These are phyloP conservation scores for Drosophila murphyi DNA, from an alignment of 1,140 invertebrate genomes.

Conservation along the genomic window DNA sequence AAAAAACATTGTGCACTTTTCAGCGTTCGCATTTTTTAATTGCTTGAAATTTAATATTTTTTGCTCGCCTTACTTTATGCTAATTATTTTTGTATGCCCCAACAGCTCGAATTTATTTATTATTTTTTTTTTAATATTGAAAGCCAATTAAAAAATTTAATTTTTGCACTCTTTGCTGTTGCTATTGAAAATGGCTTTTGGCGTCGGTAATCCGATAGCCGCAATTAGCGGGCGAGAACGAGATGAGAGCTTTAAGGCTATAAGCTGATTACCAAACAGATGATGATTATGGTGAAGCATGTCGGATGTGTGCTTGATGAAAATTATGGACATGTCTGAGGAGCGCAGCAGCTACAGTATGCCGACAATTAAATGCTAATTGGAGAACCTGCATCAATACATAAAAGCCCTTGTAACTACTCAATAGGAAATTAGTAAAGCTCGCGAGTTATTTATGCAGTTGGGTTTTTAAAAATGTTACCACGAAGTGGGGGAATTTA, in stretches of 20 bases:
- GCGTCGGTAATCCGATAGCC: constrained; percentile 72
- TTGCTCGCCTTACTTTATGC: constrained; percentile 65
- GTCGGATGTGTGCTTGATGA: background rate
- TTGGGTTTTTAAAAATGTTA: no score
- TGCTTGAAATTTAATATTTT: constrained; percentile 81
- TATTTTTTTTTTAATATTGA: constrained; percentile 47
- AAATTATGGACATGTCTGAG: background rate
- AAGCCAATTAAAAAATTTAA: constrained; percentile 79
- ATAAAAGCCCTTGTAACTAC: background rate
- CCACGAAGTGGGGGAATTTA: no score
- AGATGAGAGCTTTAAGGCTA: constrained; percentile 52
- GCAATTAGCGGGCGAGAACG: constrained; percentile 60
- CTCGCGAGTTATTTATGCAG: no score
- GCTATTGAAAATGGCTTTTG: constrained; percentile 70
- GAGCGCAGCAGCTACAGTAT: background rate
- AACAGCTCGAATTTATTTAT: constrained; percentile 50
- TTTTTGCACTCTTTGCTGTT: constrained; percentile 66
- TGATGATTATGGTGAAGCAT: constrained; percentile 14
- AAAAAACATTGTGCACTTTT: constrained; percentile 63
- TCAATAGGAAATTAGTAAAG: background rate
- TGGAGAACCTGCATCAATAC: background rate
- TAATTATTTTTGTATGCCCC: constrained; percentile 76
- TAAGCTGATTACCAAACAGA: constrained; percentile 60
- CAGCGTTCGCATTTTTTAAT: constrained; percentile 69
- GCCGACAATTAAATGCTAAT: background rate